These are phyloP conservation scores for Ascaphus truei DNA, from an alignment of 2,113 vertebrate species.

Conservation along the genomic window DNA sequence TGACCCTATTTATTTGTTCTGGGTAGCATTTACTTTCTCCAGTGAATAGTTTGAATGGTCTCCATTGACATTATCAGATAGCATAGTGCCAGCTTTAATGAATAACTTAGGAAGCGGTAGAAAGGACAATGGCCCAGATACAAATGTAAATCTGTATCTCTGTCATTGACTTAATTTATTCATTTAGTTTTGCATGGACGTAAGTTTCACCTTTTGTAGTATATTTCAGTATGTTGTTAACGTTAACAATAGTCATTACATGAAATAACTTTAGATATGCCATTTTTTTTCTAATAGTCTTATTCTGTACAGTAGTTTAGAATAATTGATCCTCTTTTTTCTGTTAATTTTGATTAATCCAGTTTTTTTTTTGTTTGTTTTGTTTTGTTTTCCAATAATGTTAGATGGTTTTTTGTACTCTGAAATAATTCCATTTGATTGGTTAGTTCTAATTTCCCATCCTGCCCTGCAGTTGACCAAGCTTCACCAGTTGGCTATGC, in stretches of 20 bases:
- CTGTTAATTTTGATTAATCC: constrained; percentile 58
- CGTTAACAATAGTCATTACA: constrained; percentile 57
- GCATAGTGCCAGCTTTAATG: constrained; percentile 24
- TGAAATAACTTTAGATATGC: constrained; percentile 53
- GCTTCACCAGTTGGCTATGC: constrained; percentile 98
- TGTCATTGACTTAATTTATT: constrained; percentile 14
- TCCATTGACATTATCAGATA: neutral
- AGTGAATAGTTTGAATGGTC: neutral
- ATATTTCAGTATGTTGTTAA: constrained; percentile 49
- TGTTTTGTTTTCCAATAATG: constrained; percentile 53
- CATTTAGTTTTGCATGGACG: constrained; percentile 47
- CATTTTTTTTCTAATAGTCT: constrained; percentile 55
- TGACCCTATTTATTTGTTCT: constrained; percentile 53
- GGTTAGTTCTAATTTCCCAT: constrained; percentile 97
- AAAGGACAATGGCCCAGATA: constrained; percentile 60
- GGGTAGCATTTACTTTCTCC: constrained; percentile 59
- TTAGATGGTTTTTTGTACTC: constrained; percentile 82
- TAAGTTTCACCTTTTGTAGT: constrained; percentile 43
- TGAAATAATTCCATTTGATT: constrained; percentile 94
- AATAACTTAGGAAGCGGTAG: constrained; percentile 34
- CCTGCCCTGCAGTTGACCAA: constrained; percentile 98
- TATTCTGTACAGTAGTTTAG: constrained; percentile 45
- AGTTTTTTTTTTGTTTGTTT: constrained; percentile 40
- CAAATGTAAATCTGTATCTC: constrained; percentile 46
- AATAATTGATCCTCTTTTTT: constrained; percentile 46